Evolutionary conservation across 2,113 vertebrate species (phyloP).

Genomic region (Pavo muticus): DNA sequence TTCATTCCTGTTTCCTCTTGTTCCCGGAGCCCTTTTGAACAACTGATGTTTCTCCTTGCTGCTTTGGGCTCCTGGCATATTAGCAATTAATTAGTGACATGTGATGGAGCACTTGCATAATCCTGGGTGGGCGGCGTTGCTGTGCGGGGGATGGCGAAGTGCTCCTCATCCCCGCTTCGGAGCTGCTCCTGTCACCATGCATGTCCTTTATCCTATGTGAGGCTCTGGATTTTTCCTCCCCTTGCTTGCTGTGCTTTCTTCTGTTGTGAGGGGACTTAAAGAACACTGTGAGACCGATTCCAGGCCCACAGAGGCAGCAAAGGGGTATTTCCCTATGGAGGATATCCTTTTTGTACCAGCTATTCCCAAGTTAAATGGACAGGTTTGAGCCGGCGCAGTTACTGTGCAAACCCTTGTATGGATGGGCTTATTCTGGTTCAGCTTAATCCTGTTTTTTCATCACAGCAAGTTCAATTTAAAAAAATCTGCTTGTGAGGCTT

Average conservation of each 20-base stretch:
- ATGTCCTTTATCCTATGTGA: neutral
- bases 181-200: neutral
- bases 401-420: neutral
- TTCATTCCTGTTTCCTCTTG: neutral
- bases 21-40: neutral
- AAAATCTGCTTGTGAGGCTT: neutral
- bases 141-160: neutral
- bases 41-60: neutral
- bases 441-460: neutral
- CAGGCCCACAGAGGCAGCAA: neutral
- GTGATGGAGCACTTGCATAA: accelerated
- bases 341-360: neutral
- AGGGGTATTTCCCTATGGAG: neutral
- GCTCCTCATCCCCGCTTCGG: neutral
- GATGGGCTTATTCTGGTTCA: neutral
- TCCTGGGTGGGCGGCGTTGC: neutral
- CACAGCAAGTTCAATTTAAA: neutral
- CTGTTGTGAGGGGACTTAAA: neutral
- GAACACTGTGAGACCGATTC: neutral
- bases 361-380: neutral
- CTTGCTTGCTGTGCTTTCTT: accelerated
- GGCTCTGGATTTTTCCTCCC: neutral
- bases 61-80: neutral
- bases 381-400: neutral
- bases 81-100: neutral